Evolutionary conservation across 2,888 invertebrate species (phyloP), one percentile per base, ranked within the genome.

Genomic region (Thecocarcelia acutangulata): DNA sequence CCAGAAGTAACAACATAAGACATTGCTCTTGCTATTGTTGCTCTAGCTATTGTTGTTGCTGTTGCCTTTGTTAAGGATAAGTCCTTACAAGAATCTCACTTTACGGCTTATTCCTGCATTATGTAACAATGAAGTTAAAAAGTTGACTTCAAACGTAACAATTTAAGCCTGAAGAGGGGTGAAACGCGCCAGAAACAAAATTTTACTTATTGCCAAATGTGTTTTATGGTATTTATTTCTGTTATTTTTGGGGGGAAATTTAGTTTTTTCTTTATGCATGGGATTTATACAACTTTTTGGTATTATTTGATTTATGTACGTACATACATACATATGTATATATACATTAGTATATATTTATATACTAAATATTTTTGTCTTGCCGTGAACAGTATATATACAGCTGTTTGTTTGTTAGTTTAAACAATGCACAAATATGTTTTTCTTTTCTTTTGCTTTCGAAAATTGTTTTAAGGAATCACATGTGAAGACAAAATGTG

Each of bases 191-290:
- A 64, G 48, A 40, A 24, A 21, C 37, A 15, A 40, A 74, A 48
- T 58, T 66, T 77, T 77, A 73, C 73, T 77, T 81, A 73, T 77
- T 74, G 81, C 63, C 69, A 78, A 74, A 82, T 78, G 63, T 72
- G 56, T 70, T 70, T 80, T 80, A 59, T 80, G 28, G 13, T 52
- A 50, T 74, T 69, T 69, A 52, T 61, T 68, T 61, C 33, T 64
- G 19, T 46, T 61, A 54, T 46, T 69, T 61, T 66, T 6, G 24
- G 37, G 28, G 19, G 33, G 1, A 24, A 48, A 37, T 56, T 8
- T 46, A 1, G n/a, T 46, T 5, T 13, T 54, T 24, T 52, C 4
- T 37, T 69, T 48, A 37, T 59, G 50, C 2, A 17, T 37, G 37
- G 46, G 8, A 24, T 68, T 77, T 50, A 56, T 56, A 28, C 19